Percentiles rank a stretch among this genome's conserved stretches.
Evolutionary conservation across 1,140 invertebrate species (phyloP).

Genomic region (Ceratosolen fusciceps): DNA sequence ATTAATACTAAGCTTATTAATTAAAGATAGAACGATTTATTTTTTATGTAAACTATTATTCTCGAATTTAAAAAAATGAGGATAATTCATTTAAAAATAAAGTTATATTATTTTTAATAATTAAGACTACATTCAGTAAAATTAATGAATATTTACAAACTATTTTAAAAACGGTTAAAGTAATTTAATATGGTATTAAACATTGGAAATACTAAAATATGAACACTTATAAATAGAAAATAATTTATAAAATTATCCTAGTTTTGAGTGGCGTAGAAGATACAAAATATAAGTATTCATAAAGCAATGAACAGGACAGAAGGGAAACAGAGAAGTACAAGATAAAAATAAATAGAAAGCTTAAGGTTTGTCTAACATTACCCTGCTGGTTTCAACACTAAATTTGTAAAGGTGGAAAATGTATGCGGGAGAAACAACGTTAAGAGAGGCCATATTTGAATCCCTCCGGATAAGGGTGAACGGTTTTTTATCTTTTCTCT

Average conservation of each 20-base stretch:
- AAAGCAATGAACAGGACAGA: neutral
- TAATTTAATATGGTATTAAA: too few species aligned
- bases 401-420: conserved; percentile 26
- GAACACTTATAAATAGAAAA: neutral
- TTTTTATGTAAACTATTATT: too few species aligned
- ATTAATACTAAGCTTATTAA: too few species aligned
- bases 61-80: too few species aligned
- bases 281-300: neutral
- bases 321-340: conserved; percentile 5
- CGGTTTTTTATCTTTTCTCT: conserved; percentile 62
- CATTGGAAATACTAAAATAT: too few species aligned
- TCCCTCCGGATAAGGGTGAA: conserved; percentile 58
- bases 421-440: conserved; percentile 25
- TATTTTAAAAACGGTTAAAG: too few species aligned
- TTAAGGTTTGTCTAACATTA: neutral
- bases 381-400: conserved; percentile 31
- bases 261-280: neutral
- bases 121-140: too few species aligned
- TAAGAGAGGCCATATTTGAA: conserved; percentile 66
- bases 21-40: too few species aligned
- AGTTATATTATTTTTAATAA: too few species aligned
- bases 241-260: conserved; percentile 37
- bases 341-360: conserved; percentile 40
- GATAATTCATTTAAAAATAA: too few species aligned
- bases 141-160: too few species aligned